Evolutionary conservation across 1,140 invertebrate genomes (phyloP), one percentile per base, ranked within the genome.

Genomic region (Drosophila kikkawai): DNA sequence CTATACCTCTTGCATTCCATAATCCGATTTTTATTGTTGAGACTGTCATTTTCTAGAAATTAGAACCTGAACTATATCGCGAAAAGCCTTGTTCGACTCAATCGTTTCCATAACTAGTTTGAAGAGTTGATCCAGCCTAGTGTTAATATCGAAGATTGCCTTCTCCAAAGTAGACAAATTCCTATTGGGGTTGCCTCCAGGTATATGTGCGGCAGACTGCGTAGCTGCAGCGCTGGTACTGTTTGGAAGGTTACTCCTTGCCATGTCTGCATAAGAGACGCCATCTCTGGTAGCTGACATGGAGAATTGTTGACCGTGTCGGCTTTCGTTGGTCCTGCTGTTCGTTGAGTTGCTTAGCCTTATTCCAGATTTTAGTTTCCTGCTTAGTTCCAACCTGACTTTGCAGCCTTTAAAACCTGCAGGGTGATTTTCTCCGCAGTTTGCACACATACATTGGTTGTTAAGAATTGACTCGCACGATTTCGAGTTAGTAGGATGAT

Each of bases 21-120:
- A 75, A 69, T 75, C 57, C 57, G 50, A 69, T 63, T 57, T 63
- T 75, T 61, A 69, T n/a, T 11, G 12, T 12, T 22, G 39, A 4
- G 13, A n/a, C 34, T 34, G 19, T 67, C 64, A n/a, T n/a, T n/a
- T n/a, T n/a, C n/a, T n/a, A n/a, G n/a, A n/a, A n/a, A n/a, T n/a
- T n/a, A n/a, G n/a, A n/a, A n/a, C n/a, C n/a, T n/a, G n/a, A n/a
- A n/a, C n/a, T n/a, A n/a, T n/a, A n/a, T n/a, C n/a, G n/a, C n/a
- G n/a, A n/a, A n/a, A n/a, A n/a, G n/a, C n/a, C n/a, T n/a, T n/a
- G n/a, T n/a, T n/a, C n/a, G n/a, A n/a, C n/a, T n/a, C n/a, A n/a
- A n/a, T n/a, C n/a, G n/a, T n/a, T n/a, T n/a, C n/a, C n/a, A n/a
- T n/a, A n/a, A n/a, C n/a, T n/a, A n/a, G n/a, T n/a, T n/a, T n/a